Evolutionary conservation across 2,888 invertebrate genomes (phyloP), one percentile per base, ranked within the genome.

Genomic region (Melipona beecheii): DNA sequence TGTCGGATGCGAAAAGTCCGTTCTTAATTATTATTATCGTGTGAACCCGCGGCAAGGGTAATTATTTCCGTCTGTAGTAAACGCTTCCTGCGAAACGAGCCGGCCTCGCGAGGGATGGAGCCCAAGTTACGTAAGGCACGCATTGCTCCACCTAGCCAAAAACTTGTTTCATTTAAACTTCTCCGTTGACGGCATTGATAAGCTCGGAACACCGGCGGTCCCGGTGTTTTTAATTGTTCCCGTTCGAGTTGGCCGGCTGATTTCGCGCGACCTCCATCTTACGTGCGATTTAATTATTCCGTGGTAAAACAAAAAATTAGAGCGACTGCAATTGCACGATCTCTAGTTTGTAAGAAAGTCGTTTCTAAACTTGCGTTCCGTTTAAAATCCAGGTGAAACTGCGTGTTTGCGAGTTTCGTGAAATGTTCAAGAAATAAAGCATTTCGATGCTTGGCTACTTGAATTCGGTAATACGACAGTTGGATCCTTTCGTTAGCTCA

Each of bases 21-120:
- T 87, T 90, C 91, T 91, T 92, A 93, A 93, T 93, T 92, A 93
- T 93, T 92, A 93, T 93, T 93, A 92, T 91, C 93, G 93, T 93
- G 93, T 90, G 93, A 93, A 92, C 87, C 87, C 86, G 85, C 90
- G 87, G 83, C 79, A 83, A 86, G 84, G 90, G 90, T 91, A 93
- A 93, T 93, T 93, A 93, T 92, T 93, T 93, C 93, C 93, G 92
- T 88, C 91, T 90, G 90, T 87, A 86, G 89, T 88, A 89, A 91
- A 89, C 89, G 91, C 84, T 91, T 91, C 89, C 91, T 90, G 91
- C 79, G 81, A 87, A 88, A 83, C 83, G 80, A 77, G 69, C 73
- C 78, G 83, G 77, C 69, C 76, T 68, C 86, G 56, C 68, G 70
- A 58, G 69, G 81, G 84, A 80, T 71, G 72, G 70, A 68, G 79